These are phyloP conservation scores for Melanophora roralis DNA, from an alignment of 2,888 invertebrate genomes.

Conservation along the genomic window DNA sequence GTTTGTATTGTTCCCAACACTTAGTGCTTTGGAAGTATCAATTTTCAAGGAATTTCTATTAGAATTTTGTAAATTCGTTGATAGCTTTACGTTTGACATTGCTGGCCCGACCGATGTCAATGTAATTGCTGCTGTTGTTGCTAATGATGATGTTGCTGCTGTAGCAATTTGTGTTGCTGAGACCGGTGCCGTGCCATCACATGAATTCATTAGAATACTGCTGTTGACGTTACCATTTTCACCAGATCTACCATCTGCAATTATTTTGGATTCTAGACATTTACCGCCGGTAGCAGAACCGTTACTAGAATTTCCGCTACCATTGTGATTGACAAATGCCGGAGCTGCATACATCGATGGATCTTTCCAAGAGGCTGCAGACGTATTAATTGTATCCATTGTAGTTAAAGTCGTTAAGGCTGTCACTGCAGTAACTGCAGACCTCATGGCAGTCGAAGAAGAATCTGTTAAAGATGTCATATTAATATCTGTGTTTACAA, in stretches of 20 bases:
- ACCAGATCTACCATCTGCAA: background rate
- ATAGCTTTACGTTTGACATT: slow-evolving; percentile 7
- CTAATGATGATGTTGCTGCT: slow-evolving; percentile 16
- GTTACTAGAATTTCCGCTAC: slow-evolving; percentile 53
- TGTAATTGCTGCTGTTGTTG: slow-evolving; percentile 28
- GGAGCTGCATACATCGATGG: slow-evolving; percentile 14
- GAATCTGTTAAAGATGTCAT: slow-evolving; percentile 58
- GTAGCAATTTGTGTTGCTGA: slow-evolving; percentile 21
- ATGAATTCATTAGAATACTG: slow-evolving; percentile 58
- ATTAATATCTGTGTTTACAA: slow-evolving; percentile 63
- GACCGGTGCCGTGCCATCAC: slow-evolving; percentile 57
- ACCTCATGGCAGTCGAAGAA: slow-evolving; percentile 25
- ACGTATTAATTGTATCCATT: slow-evolving; percentile 39
- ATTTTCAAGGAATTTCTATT: slow-evolving; percentile 42
- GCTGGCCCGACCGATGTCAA: slow-evolving; percentile 3
- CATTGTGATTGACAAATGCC: slow-evolving; percentile 57
- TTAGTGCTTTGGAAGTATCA: slow-evolving; percentile 53
- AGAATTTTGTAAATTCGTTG: slow-evolving; percentile 58
- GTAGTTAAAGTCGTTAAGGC: slow-evolving; percentile 7
- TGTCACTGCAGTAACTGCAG: slow-evolving; percentile 30
- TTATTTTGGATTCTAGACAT: slow-evolving; percentile 9
- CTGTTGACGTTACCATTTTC: slow-evolving; percentile 43
- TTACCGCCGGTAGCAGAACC: slow-evolving; percentile 38
- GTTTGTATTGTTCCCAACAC: slow-evolving; percentile 39
- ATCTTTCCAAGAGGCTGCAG: slow-evolving; percentile 55